Evolutionary conservation across 2,113 vertebrate species (phyloP).

Genomic region (Stigmatopora argus): DNA sequence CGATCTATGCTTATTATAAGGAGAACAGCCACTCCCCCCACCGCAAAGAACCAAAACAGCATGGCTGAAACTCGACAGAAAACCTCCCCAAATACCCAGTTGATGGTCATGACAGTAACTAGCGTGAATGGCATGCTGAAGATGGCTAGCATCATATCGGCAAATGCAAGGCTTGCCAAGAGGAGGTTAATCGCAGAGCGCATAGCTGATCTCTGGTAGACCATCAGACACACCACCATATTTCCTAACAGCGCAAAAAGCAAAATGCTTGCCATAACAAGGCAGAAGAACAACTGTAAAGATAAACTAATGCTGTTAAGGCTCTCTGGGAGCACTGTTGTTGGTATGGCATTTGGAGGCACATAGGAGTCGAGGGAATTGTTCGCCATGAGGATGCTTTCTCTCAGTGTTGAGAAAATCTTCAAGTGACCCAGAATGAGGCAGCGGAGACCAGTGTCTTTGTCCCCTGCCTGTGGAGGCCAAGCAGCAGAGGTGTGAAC

Average conservation of each 20-base stretch:
- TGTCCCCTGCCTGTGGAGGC: slow-evolving; percentile 65
- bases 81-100: slow-evolving; percentile 86
- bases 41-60: slow-evolving; percentile 95
- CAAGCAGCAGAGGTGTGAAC: slow-evolving; percentile 74
- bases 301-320: slow-evolving; percentile 76
- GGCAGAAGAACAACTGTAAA: slow-evolving; percentile 86
- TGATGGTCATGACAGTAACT: slow-evolving; percentile 82
- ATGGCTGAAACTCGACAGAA: slow-evolving; percentile 92
- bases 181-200: slow-evolving; percentile 98
- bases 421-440: slow-evolving; percentile 65
- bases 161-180: slow-evolving; percentile 91
- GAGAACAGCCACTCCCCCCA: slow-evolving; percentile 88
- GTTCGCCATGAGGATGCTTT: slow-evolving; percentile 48
- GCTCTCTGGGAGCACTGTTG: slow-evolving; percentile 56
- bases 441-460: slow-evolving; percentile 64
- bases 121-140: slow-evolving; percentile 94
- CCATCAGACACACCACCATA: slow-evolving; percentile 96
- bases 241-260: slow-evolving; percentile 89
- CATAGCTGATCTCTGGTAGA: slow-evolving; percentile 97
- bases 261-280: slow-evolving; percentile 82
- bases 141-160: slow-evolving; percentile 92
- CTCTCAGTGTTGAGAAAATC: slow-evolving; percentile 60
- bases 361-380: slow-evolving; percentile 53
- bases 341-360: slow-evolving; percentile 58
- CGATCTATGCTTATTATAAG: slow-evolving; percentile 96